These are phyloP conservation scores for Epicampocera succincta DNA, from an alignment of 2,888 invertebrate species.

Conservation along the genomic window DNA sequence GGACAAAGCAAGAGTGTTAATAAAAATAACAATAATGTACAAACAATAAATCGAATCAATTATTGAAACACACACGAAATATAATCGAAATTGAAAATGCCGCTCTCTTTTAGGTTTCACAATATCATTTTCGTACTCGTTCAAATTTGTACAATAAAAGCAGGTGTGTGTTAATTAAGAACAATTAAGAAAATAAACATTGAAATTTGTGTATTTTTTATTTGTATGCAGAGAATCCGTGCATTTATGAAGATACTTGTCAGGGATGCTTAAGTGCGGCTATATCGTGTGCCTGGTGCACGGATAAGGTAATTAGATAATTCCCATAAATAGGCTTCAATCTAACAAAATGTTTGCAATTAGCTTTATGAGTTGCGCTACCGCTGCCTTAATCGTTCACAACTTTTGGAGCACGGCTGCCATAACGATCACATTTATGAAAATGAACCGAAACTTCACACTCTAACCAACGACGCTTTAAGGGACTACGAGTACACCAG, in stretches of 20 bases:
- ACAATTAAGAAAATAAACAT: not conserved
- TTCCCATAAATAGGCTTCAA: not conserved
- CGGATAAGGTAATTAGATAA: constrained; percentile 77
- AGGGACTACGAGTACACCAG: constrained; percentile 79
- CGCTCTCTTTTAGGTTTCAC: not conserved
- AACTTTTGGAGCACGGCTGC: constrained; percentile 75
- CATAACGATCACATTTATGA: constrained; percentile 74
- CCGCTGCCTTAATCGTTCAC: constrained; percentile 76
- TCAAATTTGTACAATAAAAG: constrained; percentile 7
- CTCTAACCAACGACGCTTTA: constrained; percentile 73
- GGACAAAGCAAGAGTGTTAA: constrained; percentile 6
- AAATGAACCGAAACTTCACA: constrained; percentile 74
- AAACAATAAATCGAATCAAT: constrained; percentile 9
- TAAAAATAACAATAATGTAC: not conserved
- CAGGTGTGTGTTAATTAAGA: constrained; percentile 42
- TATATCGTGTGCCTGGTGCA: constrained; percentile 80
- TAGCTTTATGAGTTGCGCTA: constrained; percentile 74
- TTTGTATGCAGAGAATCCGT: constrained; percentile 74
- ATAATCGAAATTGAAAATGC: constrained; percentile 23
- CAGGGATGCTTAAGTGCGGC: constrained; percentile 76
- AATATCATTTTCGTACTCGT: constrained; percentile 18
- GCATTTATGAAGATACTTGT: constrained; percentile 77
- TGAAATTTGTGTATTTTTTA: constrained; percentile 5
- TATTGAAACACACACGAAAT: not conserved
- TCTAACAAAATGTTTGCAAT: not conserved